Evolutionary conservation across 2,797 vertebrate genomes (phyloP).

Genomic region (Aulostomus chinensis): DNA sequence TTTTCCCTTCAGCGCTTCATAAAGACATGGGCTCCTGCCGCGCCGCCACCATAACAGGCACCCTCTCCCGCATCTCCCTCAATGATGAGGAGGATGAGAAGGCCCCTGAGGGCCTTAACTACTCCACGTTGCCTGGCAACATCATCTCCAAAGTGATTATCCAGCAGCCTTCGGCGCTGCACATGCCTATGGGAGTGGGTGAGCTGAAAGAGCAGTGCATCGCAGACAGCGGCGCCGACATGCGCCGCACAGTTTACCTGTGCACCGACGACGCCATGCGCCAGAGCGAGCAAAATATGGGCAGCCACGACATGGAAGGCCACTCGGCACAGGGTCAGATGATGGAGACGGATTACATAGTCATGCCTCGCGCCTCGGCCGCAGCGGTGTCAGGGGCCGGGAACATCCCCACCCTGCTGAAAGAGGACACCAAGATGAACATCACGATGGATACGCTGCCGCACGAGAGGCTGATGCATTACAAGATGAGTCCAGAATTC

Average conservation of each 20-base stretch:
- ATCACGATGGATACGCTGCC: constrained; percentile 94
- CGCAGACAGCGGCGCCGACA: constrained; percentile 87
- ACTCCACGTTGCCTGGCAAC: constrained; percentile 96
- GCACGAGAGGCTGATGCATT: constrained; percentile 96
- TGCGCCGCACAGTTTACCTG: constrained; percentile 95
- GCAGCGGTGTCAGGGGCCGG: constrained; percentile 75
- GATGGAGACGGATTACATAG: constrained; percentile 99
- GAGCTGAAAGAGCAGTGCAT: constrained; percentile 91
- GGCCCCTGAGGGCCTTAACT: constrained; percentile 93
- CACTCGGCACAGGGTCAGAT: constrained; percentile 86
- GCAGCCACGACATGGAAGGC: constrained; percentile 86
- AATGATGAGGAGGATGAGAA: constrained; percentile 96
- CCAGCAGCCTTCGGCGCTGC: constrained; percentile 93
- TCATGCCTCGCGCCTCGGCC: constrained; percentile 88
- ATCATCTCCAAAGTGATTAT: constrained; percentile 99
- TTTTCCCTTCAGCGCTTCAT: constrained; percentile 88
- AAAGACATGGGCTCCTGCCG: constrained; percentile 98
- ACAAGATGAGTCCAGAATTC: constrained; percentile 96
- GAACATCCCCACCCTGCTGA: constrained; percentile 88
- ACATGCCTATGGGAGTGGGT: constrained; percentile 93
- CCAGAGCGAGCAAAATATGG: constrained; percentile 91
- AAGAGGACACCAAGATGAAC: constrained; percentile 96
- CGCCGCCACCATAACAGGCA: constrained; percentile 96
- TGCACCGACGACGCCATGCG: constrained; percentile 94
- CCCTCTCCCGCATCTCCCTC: constrained; percentile 96